These are phyloP conservation scores for Alosa sapidissima DNA, from an alignment of 2,797 vertebrate species.

Conservation along the genomic window DNA sequence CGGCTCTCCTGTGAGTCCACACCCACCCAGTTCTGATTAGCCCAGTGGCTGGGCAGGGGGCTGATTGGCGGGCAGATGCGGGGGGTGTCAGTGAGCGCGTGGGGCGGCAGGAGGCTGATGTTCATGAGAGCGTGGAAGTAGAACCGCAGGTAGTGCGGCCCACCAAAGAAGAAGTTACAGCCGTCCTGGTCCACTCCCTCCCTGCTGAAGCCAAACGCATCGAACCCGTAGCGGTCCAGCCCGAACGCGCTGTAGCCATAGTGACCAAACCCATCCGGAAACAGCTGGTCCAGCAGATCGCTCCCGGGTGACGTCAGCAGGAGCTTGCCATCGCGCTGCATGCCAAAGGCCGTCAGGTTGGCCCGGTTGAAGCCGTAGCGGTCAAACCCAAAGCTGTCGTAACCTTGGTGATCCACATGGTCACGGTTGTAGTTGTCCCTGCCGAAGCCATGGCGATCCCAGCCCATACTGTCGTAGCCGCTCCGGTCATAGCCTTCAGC, in stretches of 20 bases:
- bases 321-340: slow-evolving; percentile 47
- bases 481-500: slow-evolving; percentile 50
- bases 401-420: slow-evolving; percentile 56
- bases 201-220: slow-evolving; percentile 59
- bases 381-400: slow-evolving; percentile 56
- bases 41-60: slow-evolving; percentile 54
- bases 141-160: slow-evolving; percentile 62
- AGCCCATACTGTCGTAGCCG: slow-evolving; percentile 55
- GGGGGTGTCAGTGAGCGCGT: slow-evolving; percentile 46
- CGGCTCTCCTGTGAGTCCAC: slow-evolving; percentile 26
- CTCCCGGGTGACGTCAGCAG: slow-evolving; percentile 13
- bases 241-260: slow-evolving; percentile 58
- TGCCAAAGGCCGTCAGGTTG: slow-evolving; percentile 54
- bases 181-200: slow-evolving; percentile 62
- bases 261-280: slow-evolving; percentile 51
- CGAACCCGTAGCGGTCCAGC: slow-evolving; percentile 56
- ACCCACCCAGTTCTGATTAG: slow-evolving; percentile 57
- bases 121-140: slow-evolving; percentile 61
- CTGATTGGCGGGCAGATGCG: slow-evolving; percentile 58
- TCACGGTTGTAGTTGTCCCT: slow-evolving; percentile 56
- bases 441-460: slow-evolving; percentile 51
- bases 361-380: slow-evolving; percentile 58
- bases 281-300: slow-evolving; percentile 45
- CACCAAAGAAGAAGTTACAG: slow-evolving; percentile 63
- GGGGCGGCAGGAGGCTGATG: slow-evolving; percentile 49